A percentile compares a stretch with the other conserved stretches of the same genome.
These are phyloP conservation scores for Puffinus mauretanicus DNA, from an alignment of 2,113 vertebrate genomes.

Conservation along the genomic window DNA sequence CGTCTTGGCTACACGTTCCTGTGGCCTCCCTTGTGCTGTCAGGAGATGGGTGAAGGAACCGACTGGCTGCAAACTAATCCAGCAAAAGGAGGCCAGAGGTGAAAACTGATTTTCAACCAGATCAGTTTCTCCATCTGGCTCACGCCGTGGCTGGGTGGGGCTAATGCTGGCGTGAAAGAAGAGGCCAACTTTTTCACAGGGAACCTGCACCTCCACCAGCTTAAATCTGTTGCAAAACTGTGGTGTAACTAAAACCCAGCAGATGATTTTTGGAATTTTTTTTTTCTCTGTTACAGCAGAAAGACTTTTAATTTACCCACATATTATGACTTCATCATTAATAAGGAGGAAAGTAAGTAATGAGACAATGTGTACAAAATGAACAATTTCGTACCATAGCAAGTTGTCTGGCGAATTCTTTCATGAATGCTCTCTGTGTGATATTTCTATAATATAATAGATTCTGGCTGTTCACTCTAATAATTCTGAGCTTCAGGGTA, in stretches of 20 bases:
- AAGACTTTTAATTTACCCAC: constrained; percentile 56
- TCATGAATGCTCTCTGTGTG: constrained; percentile 67
- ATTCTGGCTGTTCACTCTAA: constrained; percentile 69
- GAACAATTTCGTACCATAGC: constrained; percentile 2
- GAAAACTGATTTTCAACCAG: not conserved
- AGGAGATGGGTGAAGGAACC: not conserved
- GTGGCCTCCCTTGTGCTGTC: not conserved
- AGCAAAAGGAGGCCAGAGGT: not conserved
- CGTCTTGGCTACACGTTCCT: not conserved
- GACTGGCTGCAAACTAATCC: not conserved
- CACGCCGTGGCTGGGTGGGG: not conserved
- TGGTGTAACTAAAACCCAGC: not conserved
- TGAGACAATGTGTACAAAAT: constrained; percentile 53
- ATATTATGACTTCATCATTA: constrained; percentile 57
- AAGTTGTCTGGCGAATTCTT: constrained; percentile 61
- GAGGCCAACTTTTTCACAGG: accelerated
- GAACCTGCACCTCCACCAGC: not conserved
- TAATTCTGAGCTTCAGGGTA: constrained; percentile 69
- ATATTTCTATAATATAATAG: constrained; percentile 66
- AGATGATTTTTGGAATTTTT: not conserved
- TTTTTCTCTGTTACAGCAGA: not conserved
- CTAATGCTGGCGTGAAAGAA: not conserved
- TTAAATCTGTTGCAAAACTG: not conserved
- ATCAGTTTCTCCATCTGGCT: not conserved
- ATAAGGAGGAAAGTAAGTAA: constrained; percentile 65